Evolutionary conservation across 2,113 vertebrate genomes (phyloP), one percentile per base, ranked within the genome.

Genomic region (Eublepharis macularius): DNA sequence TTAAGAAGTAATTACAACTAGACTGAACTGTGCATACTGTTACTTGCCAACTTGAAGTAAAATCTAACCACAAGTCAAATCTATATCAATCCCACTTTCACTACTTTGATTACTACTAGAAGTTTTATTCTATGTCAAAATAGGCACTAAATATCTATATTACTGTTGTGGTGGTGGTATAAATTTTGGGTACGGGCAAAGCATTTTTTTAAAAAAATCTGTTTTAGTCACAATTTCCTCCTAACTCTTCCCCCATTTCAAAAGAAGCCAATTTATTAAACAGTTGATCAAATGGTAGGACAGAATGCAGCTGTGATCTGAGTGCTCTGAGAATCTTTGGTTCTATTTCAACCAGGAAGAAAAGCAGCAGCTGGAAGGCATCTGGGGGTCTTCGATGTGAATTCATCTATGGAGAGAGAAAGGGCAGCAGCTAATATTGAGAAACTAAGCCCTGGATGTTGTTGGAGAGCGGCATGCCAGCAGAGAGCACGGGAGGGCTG

Each of bases 371-470:
- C 68, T 90, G 76, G 2, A 51, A 90, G 13, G 43, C 75, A 83
- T 78, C 80, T 83, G 75, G 41, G 24, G 70, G 34, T 39, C 26
- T 82, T 65, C 34, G 43, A 74, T 79, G 75, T 72, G 45, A n/a
- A 70, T 68, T 57, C 57, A 36, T 4, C 16, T 29, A 65, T 32
- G 17, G 70, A 72, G 78, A 69, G 76, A 84, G 80, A 76, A 74
- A 86, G 66, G 86, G 45, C 49, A 88, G 36, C 34, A 83, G 79
- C 72, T 91, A 72, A 89, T 5, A 82, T 1, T 85, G 74, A 76
- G 85, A 86, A 88, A 51, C 17, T n/a, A 84, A 66, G 73, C 51
- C 87, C 54, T 88, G 73, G 73, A 70, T 91, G 41, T 85, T 76
- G 69, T 84, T 66, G 76, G 43, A 69, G 76, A 91, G 76, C 4